Base-by-base conservation (phyloP, 2,888 invertebrate species). In the Eupithecia subfuscata region DNA sequence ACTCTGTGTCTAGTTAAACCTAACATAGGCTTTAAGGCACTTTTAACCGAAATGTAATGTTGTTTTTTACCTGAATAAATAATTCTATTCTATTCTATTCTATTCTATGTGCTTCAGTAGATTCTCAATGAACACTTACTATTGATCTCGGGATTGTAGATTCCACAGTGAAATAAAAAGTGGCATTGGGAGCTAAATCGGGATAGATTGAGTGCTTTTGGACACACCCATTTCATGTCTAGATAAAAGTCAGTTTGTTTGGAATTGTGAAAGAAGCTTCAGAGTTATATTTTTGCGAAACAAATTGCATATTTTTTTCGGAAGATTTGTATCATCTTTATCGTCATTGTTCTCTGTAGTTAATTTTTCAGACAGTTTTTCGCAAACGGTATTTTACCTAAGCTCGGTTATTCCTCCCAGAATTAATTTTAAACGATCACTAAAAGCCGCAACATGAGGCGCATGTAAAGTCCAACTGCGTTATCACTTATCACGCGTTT, bases 211-310 rank as follows among this genome's bases (percentile, higher is more conserved):
- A 74, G 52, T 68, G 75, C 67, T 76, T 43, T 63, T 48, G 75
- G 77, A 78, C 80, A 79, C 81, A 74, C 79, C 81, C 77, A 76
- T 80, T 76, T 75, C 79, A 34, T 79, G 79, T 80, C 40, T 73
- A 56, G 74, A 70, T 68, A 37, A 67, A 22, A 37, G 67, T 37
- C n/a, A 22, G 40, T 67, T 40, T 67, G 34, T 37, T 40, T 64
- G 25, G 18, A 34, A 64, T 67, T 11, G 67, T 67, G 34, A 37
- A 34, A n/a, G 37, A 67, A 67, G 40, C 34, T n/a, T 56, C 60
- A 0, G 60, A 70, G 9, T 34, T 48, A 25, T 30, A 69, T 69
- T 64, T 64, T 18, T 34, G 30, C 64, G 64, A 64, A 34, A 64
- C 34, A 34, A 34, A 25, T 22, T 60, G 25, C 12, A 6, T 14